Evolutionary conservation across 2,888 invertebrate species (phyloP).

Genomic region (Perizoma flavofasciatum): DNA sequence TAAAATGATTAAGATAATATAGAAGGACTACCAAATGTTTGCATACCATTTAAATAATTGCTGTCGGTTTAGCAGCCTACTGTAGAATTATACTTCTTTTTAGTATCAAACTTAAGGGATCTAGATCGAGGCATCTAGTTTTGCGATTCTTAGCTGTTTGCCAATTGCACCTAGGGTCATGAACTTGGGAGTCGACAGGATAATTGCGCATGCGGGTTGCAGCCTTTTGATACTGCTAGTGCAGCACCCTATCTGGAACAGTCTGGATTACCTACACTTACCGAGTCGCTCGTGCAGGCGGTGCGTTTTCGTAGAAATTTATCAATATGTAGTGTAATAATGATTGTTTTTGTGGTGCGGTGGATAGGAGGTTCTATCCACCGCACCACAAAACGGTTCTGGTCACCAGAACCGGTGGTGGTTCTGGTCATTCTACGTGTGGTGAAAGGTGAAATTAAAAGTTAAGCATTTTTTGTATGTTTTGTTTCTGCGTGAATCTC

Average conservation of each 20-base stretch:
- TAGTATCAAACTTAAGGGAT: too few species aligned
- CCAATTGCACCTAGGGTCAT: too few species aligned
- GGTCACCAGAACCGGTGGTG: neutral
- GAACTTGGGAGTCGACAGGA: neutral
- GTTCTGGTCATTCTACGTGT: neutral
- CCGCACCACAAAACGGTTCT: too few species aligned
- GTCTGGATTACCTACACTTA: neutral
- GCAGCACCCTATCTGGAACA: conserved; percentile 13
- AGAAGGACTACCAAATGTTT: too few species aligned
- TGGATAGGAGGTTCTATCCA: neutral
- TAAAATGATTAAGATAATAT: too few species aligned
- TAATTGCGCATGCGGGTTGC: conserved; percentile 17
- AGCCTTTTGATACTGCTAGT: conserved; percentile 12
- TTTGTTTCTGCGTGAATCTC: neutral
- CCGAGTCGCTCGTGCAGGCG: neutral
- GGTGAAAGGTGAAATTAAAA: neutral
- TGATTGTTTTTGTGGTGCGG: neutral
- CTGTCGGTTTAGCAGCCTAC: too few species aligned
- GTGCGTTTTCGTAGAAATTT: neutral
- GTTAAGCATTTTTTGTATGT: neutral
- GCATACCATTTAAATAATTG: too few species aligned
- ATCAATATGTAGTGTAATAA: neutral
- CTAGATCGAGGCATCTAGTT: too few species aligned
- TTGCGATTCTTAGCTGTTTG: too few species aligned
- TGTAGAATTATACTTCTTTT: too few species aligned